Evolutionary conservation across 2,797 vertebrate species (phyloP).

Genomic region (Pseudochaenichthys georgianus): DNA sequence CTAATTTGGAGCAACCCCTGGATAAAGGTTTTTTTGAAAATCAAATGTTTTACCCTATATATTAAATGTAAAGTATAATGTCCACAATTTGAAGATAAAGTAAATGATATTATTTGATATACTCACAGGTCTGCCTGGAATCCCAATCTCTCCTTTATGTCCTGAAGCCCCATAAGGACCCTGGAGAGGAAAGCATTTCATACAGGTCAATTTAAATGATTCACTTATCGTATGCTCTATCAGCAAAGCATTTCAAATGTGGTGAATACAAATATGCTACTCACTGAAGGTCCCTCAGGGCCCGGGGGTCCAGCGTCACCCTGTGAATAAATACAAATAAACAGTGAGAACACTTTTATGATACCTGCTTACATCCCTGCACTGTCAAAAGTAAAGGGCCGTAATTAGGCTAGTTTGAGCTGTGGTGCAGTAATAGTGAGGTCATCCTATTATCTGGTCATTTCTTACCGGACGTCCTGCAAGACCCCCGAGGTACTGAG

Average conservation of each 20-base stretch:
- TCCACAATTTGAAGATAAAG: too few relatives aligned
- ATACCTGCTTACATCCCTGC: neutral
- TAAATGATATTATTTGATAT: neutral
- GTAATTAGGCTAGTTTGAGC: neutral
- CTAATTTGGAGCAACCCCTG: too few relatives aligned
- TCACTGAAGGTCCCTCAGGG: slow-evolving; percentile 73
- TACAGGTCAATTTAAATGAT: neutral
- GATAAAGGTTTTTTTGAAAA: too few relatives aligned
- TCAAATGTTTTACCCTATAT: too few relatives aligned
- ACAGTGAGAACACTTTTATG: neutral
- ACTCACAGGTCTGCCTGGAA: slow-evolving; percentile 93
- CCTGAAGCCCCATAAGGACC: slow-evolving; percentile 78
- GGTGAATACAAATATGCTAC: slow-evolving; percentile 26
- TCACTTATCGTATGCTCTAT: neutral
- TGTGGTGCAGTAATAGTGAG: neutral
- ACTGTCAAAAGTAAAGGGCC: neutral
- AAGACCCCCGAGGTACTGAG: slow-evolving; percentile 64
- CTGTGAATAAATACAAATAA: slow-evolving; percentile 52
- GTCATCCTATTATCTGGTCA: neutral
- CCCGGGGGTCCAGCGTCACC: slow-evolving; percentile 73
- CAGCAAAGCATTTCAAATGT: neutral
- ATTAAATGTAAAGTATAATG: too few relatives aligned
- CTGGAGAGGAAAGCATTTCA: slow-evolving; percentile 53
- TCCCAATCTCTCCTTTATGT: slow-evolving; percentile 92
- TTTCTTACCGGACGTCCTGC: slow-evolving; percentile 65